Base-by-base conservation (phyloP, 2,888 invertebrate species). In the Drosophila borborema region DNA sequence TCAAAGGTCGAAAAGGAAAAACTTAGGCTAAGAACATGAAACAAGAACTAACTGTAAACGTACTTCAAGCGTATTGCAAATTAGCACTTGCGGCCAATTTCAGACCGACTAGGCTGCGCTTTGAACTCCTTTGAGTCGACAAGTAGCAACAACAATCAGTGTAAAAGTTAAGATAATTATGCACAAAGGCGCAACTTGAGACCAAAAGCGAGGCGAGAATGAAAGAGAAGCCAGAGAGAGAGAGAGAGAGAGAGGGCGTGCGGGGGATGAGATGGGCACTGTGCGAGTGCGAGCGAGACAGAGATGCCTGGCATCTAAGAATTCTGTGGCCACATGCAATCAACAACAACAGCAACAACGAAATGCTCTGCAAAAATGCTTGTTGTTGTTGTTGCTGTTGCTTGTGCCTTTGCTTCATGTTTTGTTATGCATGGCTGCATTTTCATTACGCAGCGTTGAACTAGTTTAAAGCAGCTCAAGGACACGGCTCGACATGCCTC, bases 391-490 rank as follows among this genome's bases (percentile, higher is more conserved):
- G 45, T 34, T 38, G 67, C 18, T 51, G 43, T 38, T 48, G 58
- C 18, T n/a, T 36, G 53, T 56, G 60, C 64, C 62, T 68, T 63
- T 62, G 67, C 51, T 49, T 58, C 69, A 43, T 79, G 70, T 71
- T 73, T 67, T 80, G 77, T 66, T 89, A 79, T 89, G 88, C 85
- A 77, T 75, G 88, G 66, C 77, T 86, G 89, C 80, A 77, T 87
- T 89, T 86, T 89, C 88, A 85, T 89, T 85, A 89, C 80, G 73
- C 77, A 70, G 68, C 48, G 70, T 66, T 81, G 75, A 72, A 81
- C 84, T 83, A 77, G 86, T 81, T 78, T 78, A 78, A 89, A 74
- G 68, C 82, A 80, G 88, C 85, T 77, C 85, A 85, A 85, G 89
- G 85, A 80, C 85, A 87, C 63, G 46, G 41, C 68, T 54, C 75